These are phyloP conservation scores for Paguma larvata DNA, from an alignment of 2,797 vertebrate species.

Conservation along the genomic window DNA sequence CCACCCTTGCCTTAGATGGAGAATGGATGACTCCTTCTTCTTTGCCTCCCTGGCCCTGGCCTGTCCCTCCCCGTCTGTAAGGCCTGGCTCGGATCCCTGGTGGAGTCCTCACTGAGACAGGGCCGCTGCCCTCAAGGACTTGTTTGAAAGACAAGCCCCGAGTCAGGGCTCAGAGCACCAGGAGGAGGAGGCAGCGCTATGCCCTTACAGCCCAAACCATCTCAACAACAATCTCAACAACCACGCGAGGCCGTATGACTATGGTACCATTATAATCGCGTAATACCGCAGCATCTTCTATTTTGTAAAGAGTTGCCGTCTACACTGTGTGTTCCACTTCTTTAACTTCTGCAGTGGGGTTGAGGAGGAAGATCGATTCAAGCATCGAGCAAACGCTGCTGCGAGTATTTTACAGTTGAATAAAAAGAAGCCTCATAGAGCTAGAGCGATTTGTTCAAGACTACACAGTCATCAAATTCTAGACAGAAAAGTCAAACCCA, in stretches of 20 bases:
- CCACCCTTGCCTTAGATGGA: neutral
- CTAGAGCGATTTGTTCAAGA: neutral
- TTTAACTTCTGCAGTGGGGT: neutral
- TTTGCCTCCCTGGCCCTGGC: neutral
- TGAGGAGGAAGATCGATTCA: neutral
- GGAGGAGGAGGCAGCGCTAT: neutral
- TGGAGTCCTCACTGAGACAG: neutral
- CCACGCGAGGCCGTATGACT: neutral
- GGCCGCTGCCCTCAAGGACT: neutral
- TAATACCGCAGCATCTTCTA: neutral
- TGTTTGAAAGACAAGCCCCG: neutral
- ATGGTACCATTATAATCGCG: neutral
- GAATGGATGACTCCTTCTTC: neutral
- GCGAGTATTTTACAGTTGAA: neutral
- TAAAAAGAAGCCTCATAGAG: neutral
- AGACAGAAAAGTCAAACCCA: neutral
- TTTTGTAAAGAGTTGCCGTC: neutral
- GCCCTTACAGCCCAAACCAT: neutral
- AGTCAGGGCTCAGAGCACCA: neutral
- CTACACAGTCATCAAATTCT: neutral
- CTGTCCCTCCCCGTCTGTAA: neutral
- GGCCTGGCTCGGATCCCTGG: neutral
- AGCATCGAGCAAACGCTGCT: neutral
- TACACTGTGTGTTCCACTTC: neutral
- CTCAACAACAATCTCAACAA: neutral